These are phyloP conservation scores for Anthrax anthrax DNA, from an alignment of 2,888 invertebrate species.

Conservation along the genomic window DNA sequence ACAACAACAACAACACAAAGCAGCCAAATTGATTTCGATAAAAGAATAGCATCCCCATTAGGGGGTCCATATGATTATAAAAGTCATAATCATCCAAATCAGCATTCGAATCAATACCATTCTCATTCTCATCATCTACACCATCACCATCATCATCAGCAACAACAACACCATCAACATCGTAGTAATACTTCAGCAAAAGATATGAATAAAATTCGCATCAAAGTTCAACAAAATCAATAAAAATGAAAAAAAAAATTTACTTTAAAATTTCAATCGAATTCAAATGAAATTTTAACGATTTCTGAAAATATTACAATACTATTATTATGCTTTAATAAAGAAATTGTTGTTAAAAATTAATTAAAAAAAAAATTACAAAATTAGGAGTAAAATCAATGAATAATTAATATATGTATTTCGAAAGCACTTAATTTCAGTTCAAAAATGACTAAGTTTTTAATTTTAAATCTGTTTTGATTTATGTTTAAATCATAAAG, in stretches of 20 bases:
- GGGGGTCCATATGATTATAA: constrained; percentile 12
- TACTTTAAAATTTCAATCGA: too few relatives aligned
- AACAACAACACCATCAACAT: not conserved
- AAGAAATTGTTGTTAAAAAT: too few relatives aligned
- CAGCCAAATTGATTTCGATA: constrained; percentile 10
- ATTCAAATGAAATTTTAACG: too few relatives aligned
- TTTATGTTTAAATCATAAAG: too few relatives aligned
- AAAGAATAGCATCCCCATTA: constrained; percentile 7
- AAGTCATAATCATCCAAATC: constrained; percentile 1
- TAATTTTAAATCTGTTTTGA: too few relatives aligned
- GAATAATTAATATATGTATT: too few relatives aligned
- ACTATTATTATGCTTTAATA: too few relatives aligned
- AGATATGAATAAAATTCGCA: constrained; percentile 13
- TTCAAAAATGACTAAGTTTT: too few relatives aligned
- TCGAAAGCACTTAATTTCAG: too few relatives aligned
- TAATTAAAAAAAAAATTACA: too few relatives aligned
- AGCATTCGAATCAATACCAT: not conserved
- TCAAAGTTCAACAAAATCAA: constrained; percentile 13
- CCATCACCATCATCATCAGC: not conserved
- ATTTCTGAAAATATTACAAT: too few relatives aligned
- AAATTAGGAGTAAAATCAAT: too few relatives aligned
- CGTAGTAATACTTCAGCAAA: not conserved
- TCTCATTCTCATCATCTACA: not conserved
- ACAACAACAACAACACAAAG: not conserved
- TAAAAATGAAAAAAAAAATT: not conserved